A percentile compares a stretch with the other conserved stretches of the same genome.
Evolutionary conservation across 2,888 invertebrate species (phyloP).

Genomic region (Drepanosiphum platanoidis): DNA sequence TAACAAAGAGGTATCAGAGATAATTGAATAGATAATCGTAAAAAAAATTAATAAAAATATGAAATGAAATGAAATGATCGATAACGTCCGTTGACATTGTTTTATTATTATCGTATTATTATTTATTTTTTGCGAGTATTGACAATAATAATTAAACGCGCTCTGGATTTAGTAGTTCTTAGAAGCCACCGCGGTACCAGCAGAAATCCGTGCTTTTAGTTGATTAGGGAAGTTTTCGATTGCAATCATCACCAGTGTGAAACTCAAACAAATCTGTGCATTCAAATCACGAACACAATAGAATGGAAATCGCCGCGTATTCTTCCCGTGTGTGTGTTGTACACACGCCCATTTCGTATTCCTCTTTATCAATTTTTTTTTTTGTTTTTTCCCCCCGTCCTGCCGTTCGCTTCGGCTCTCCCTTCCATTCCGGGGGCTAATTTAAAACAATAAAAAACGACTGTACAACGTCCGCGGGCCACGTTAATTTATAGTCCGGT

Average conservation of each 20-base stretch:
- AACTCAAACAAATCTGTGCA: conserved; percentile 12
- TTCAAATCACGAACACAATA: conserved; percentile 41
- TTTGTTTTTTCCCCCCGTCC: not conserved
- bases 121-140: not conserved
- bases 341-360: conserved; percentile 3
- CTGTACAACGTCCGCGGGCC: not conserved
- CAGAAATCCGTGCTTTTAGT: conserved; percentile 40
- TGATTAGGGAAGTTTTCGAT: conserved; percentile 30
- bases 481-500: conserved; percentile 19
- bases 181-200: not conserved
- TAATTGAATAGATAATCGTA: not conserved
- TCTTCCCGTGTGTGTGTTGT: not conserved
- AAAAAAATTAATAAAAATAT: too few species aligned
- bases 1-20: not conserved
- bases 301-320: conserved; percentile 22
- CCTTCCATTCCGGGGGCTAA: not conserved
- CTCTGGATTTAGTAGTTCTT: not conserved
- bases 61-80: too few species aligned
- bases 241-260: conserved; percentile 18
- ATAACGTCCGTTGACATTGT: not conserved
- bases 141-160: conserved; percentile 2
- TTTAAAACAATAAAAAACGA: conserved; percentile 30
- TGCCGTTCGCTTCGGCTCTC: not conserved
- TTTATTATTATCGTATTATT: not conserved
- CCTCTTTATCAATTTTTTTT: not conserved